phyloP scores from a whole-genome alignment of 1,140 invertebrate genomes.

The Drosophila carrolli region DNA sequence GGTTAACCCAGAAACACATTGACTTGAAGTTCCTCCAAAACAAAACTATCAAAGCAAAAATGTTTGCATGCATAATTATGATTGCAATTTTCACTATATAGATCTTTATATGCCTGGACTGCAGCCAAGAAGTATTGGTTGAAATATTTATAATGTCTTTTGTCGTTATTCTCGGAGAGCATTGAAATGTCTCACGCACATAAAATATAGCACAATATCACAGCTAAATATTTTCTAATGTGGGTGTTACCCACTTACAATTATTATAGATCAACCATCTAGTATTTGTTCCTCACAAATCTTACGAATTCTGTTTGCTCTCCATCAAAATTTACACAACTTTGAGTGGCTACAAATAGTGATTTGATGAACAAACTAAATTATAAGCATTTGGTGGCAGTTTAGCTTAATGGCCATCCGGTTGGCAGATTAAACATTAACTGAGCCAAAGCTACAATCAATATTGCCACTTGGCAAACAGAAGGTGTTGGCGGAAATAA shows the following conservation, averaged over 20 bases:
- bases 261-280: constrained; percentile 22
- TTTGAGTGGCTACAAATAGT: constrained; percentile 57
- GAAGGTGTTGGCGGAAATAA: constrained; percentile 42
- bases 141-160: constrained; percentile 21
- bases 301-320: constrained; percentile 17
- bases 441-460: constrained; percentile 28
- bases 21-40: constrained; percentile 10
- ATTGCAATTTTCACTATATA: constrained; percentile 3
- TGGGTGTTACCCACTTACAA: constrained; percentile 8
- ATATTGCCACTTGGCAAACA: constrained; percentile 56
- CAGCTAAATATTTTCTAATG: constrained; percentile 3
- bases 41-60: not conserved
- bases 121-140: constrained; percentile 12
- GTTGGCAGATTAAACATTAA: constrained; percentile 46
- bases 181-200: constrained; percentile 36
- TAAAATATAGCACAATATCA: constrained; percentile 10
- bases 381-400: constrained; percentile 44
- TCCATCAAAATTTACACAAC: constrained; percentile 38
- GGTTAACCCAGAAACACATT: constrained; percentile 10
- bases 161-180: constrained; percentile 16
- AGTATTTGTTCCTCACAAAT: constrained; percentile 37
- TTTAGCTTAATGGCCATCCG: constrained; percentile 48
- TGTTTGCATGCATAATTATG: constrained; percentile 3
- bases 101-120: constrained; percentile 13
- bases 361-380: constrained; percentile 50